Evolutionary conservation across 2,797 vertebrate species (phyloP).

Genomic region (Danio jaintianensis): DNA sequence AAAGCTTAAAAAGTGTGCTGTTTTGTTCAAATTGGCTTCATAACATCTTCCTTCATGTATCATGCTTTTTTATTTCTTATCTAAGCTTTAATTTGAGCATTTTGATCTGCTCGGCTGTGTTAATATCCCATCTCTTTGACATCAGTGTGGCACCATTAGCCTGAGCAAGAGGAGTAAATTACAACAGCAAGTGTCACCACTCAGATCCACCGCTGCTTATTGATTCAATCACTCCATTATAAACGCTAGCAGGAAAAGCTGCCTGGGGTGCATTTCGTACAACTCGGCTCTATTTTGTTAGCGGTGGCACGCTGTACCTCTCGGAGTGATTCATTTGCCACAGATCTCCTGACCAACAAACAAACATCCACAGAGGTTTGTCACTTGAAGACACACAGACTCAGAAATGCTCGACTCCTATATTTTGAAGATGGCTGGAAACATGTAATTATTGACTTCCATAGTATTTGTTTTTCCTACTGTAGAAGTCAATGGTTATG

Average conservation of each 20-base stretch:
- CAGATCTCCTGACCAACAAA: constrained; percentile 46
- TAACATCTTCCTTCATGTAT: too few species aligned
- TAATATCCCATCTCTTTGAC: constrained; percentile 68
- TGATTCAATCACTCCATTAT: constrained; percentile 75
- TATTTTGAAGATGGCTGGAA: too few species aligned
- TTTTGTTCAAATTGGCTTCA: too few species aligned
- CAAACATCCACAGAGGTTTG: neutral
- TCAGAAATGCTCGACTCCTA: neutral
- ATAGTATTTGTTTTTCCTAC: too few species aligned
- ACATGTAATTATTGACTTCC: too few species aligned
- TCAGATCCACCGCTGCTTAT: constrained; percentile 70
- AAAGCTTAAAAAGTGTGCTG: too few species aligned
- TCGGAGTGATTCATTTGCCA: constrained; percentile 56
- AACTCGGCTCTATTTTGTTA: constrained; percentile 68
- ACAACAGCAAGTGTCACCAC: constrained; percentile 69
- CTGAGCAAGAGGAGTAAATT: constrained; percentile 74
- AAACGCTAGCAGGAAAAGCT: constrained; percentile 67
- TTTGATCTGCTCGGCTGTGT: constrained; percentile 69
- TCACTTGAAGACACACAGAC: neutral
- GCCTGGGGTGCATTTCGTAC: constrained; percentile 68
- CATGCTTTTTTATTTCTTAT: neutral
- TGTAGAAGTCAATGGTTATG: too few species aligned
- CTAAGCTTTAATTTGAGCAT: constrained; percentile 65
- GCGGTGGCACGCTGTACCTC: constrained; percentile 62
- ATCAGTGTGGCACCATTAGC: constrained; percentile 77